Evolutionary conservation across 2,797 vertebrate genomes (phyloP).

Genomic region (Micrastur ruficollis): DNA sequence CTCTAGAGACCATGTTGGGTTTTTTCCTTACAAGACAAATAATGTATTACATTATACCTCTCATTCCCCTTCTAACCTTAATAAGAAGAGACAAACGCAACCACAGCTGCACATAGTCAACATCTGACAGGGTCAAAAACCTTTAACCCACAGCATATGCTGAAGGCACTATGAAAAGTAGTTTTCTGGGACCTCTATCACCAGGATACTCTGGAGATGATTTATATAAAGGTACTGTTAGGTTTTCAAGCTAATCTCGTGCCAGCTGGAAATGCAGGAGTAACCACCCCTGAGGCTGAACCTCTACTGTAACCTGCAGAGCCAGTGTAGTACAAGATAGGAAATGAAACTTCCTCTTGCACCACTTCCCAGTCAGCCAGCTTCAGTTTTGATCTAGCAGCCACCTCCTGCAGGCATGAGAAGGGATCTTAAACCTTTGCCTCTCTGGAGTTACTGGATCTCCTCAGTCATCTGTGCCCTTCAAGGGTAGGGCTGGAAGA

Average conservation of each 20-base stretch:
- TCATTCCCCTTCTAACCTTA: background rate
- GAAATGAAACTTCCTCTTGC: background rate
- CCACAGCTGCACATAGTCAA: background rate
- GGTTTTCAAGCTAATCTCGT: background rate
- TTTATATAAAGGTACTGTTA: background rate
- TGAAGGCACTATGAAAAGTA: background rate
- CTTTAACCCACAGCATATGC: background rate
- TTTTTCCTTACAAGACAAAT: background rate
- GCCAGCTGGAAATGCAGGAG: background rate
- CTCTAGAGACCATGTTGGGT: background rate
- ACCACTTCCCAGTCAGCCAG: background rate
- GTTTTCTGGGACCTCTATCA: background rate
- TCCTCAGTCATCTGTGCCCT: background rate
- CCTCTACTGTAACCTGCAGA: background rate
- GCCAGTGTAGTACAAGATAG: background rate
- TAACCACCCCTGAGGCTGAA: background rate
- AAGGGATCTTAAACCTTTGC: background rate
- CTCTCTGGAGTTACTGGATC: background rate
- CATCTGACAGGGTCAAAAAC: background rate
- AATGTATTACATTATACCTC: background rate
- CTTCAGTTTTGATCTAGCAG: background rate
- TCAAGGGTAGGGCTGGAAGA: background rate
- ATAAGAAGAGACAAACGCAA: slow-evolving; percentile 1
- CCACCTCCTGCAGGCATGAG: background rate
- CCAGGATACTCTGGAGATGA: background rate